Evolutionary conservation across 2,888 invertebrate genomes (phyloP).

Genomic region (Sarcophaga caerulescens): DNA sequence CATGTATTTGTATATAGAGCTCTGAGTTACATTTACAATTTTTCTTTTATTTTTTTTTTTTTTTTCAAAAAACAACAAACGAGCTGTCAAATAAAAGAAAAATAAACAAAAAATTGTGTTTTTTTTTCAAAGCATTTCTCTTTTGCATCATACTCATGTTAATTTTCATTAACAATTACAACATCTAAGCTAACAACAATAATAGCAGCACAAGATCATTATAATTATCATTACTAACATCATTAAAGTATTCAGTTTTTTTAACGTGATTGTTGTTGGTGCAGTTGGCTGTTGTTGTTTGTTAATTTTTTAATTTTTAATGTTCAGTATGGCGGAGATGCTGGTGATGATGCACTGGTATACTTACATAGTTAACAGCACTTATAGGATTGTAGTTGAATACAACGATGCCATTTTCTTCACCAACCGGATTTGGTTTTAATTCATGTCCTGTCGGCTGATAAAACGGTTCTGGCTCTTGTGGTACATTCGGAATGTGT

Average conservation of each 20-base stretch:
- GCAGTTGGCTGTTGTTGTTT: not conserved
- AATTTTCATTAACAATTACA: not conserved
- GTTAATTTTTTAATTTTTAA: not conserved
- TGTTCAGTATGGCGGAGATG: not conserved
- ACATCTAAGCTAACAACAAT: not conserved
- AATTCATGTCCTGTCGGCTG: slow-evolving; percentile 89
- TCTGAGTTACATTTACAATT: slow-evolving; percentile 19
- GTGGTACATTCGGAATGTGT: slow-evolving; percentile 88
- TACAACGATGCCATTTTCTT: slow-evolving; percentile 91
- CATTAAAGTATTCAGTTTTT: not conserved
- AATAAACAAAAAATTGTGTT: not conserved
- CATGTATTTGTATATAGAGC: not conserved
- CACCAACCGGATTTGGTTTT: slow-evolving; percentile 92
- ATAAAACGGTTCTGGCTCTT: slow-evolving; percentile 91
- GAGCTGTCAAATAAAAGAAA: not conserved
- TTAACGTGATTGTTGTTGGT: not conserved
- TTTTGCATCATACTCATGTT: not conserved
- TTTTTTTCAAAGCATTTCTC: not conserved
- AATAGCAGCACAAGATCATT: not conserved
- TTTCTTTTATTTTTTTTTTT: not conserved
- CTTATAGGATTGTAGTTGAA: slow-evolving; percentile 93
- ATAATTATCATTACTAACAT: not conserved
- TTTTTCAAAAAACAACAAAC: not conserved
- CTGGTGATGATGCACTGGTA: not conserved
- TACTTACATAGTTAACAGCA: slow-evolving; percentile 92